Conservation (phyloP, 2,888 invertebrate genomes). For the Ormyrus labotus region DNA sequence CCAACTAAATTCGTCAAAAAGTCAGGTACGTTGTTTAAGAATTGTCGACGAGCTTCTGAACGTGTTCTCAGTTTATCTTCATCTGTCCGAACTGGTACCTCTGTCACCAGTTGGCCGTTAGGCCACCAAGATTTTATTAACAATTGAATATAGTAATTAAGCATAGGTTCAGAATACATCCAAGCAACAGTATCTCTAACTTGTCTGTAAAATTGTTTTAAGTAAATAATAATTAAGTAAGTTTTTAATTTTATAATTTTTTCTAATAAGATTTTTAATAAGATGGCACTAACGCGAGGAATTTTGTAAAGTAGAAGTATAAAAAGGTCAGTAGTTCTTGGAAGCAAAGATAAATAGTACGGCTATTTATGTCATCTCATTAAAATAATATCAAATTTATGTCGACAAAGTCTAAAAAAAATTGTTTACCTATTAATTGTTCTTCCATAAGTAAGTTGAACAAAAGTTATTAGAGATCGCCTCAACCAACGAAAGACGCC, state of each 20-base stretch:
- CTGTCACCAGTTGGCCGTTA: constrained; percentile 84
- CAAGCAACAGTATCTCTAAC: constrained; percentile 91
- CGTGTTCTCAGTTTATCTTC: constrained; percentile 83
- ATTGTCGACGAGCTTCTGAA: constrained; percentile 82
- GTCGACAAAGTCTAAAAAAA: not conserved
- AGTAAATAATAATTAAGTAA: not conserved
- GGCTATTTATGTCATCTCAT: not conserved
- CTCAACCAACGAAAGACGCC: constrained; percentile 92
- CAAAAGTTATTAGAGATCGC: constrained; percentile 91
- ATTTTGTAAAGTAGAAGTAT: no score
- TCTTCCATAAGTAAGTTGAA: constrained; percentile 93
- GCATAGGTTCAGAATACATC: constrained; percentile 93
- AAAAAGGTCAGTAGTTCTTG: no score
- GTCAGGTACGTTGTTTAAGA: constrained; percentile 86
- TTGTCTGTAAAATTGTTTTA: constrained; percentile 79
- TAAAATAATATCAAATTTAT: not conserved
- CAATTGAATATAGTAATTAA: constrained; percentile 90
- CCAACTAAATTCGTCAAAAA: constrained; percentile 90
- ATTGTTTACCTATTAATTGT: constrained; percentile 87
- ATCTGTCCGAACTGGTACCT: constrained; percentile 77
- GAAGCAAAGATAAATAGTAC: no score
- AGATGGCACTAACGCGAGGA: no score
- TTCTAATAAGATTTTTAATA: not conserved
- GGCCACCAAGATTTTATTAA: constrained; percentile 94
- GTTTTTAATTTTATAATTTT: constrained; percentile 3